Conservation (phyloP, 2,797 vertebrate genomes). For the Gephyroberyx darwinii region DNA sequence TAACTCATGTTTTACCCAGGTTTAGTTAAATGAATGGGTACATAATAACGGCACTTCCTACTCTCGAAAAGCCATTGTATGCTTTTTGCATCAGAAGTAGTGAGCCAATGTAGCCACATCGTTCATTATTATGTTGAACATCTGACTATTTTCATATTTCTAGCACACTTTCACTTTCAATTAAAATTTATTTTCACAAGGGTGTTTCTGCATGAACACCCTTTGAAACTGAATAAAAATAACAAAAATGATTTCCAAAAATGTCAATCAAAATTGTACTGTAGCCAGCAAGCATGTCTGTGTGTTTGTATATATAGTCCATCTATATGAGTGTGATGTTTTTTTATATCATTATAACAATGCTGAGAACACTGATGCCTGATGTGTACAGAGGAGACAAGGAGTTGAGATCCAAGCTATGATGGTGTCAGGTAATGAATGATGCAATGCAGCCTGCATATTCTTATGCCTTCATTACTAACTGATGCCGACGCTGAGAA, state of each 20-base stretch:
- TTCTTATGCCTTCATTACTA: background rate
- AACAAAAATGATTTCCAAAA: background rate
- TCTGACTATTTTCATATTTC: constrained; percentile 24
- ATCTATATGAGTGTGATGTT: background rate
- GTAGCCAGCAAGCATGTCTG: background rate
- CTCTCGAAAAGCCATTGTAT: background rate
- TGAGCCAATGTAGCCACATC: constrained; percentile 3
- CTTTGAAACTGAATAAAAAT: constrained; percentile 10
- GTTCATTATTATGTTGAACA: constrained; percentile 25
- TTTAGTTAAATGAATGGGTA: background rate
- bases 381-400: background rate
- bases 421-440: constrained; percentile 15
- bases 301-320: background rate
- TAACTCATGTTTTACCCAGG: background rate
- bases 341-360: background rate
- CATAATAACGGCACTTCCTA: background rate
- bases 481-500: constrained; percentile 1
- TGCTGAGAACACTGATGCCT: background rate
- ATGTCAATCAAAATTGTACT: background rate
- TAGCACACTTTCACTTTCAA: constrained; percentile 21
- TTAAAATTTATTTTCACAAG: constrained; percentile 9
- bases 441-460: constrained; percentile 16
- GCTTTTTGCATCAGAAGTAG: constrained; percentile 6
- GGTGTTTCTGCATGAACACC: constrained; percentile 5
- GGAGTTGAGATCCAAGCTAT: constrained; percentile 11